A percentile compares a stretch with the other conserved stretches of the same genome.
phyloP scores from a whole-genome alignment of 2,797 vertebrate species.

The Clarias fuscus region DNA sequence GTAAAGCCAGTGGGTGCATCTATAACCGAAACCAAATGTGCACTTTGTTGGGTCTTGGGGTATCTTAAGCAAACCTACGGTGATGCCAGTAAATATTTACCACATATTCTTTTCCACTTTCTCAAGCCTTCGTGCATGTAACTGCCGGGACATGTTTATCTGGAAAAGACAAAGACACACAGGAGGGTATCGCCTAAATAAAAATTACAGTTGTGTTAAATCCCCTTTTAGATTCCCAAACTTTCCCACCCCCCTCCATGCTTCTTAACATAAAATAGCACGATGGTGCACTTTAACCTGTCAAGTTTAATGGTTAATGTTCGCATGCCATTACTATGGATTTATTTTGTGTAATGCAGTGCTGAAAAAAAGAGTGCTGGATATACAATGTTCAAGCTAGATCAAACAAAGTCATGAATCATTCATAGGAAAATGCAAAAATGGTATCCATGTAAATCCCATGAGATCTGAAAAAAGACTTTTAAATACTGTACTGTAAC shows the following conservation, averaged over 20 bases:
- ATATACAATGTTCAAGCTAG: no score
- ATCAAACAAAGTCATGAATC: no score
- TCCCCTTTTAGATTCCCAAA: background rate
- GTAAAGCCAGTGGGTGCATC: background rate
- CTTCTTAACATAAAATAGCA: no score
- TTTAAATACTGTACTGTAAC: no score
- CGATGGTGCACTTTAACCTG: no score
- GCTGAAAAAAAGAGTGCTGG: background rate
- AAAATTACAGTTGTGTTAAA: background rate
- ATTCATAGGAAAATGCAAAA: no score
- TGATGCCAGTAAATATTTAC: slow-evolving; percentile 67
- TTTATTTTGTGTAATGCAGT: no score
- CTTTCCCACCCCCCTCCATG: no score
- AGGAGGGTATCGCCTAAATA: background rate
- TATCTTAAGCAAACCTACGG: background rate
- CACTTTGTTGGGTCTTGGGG: background rate
- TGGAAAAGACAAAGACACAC: slow-evolving; percentile 58
- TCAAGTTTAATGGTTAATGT: no score
- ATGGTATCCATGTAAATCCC: no score
- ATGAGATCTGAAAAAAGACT: no score
- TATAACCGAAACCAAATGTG: background rate
- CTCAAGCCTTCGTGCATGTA: slow-evolving; percentile 82
- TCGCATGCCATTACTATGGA: no score
- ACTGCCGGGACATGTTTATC: slow-evolving; percentile 79
- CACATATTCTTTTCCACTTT: slow-evolving; percentile 88